Evolutionary conservation across 92 coral and sea anemone species (phyloP), one percentile per base, ranked within the genome.

Genomic region (Epizoanthus rinbou): DNA sequence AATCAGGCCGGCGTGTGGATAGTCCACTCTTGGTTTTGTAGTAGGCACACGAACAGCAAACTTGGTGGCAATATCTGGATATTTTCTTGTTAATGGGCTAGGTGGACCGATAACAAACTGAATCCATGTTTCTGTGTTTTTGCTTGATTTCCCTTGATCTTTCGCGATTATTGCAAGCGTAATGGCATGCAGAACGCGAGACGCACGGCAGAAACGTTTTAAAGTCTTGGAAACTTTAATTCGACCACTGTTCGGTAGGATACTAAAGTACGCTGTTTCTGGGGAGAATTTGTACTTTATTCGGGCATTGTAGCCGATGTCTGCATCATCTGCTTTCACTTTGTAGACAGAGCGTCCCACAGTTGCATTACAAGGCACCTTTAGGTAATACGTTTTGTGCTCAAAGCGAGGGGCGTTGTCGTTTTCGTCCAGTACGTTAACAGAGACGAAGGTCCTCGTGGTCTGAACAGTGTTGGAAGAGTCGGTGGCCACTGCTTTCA

Each of bases 341-440:
- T 91, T 92, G 54, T 94, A 92, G 37, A 97, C 85, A 37, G 89
- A 83, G 70, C 89, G 84, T 66, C 97, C 98, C 57, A 74, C 89
- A 35, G 91, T 90, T 10, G 85, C 90, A 79, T 94, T 94, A 59
- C 99, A 97, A 1, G 99, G 99, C 22, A 97, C 89, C 37, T 57
- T 88, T 21, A 97, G 71, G 81, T 86, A 68, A 63, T 92, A 92
- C 4, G 97, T 88, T 7, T 93, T 74, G 53, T 80, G 90, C 8
- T 87, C 86, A 75, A 97, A 94, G 15, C 73, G 33, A 64, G 97
- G 95, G 3, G 86, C 84, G 64, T 90, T 76, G 67, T 89, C 95
- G 71, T 92, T 94, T 57, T 84, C 84, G 72, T 94, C 95, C 68
- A 87, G 60, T 16, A 97, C 80, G 67, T 91, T 85, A 5, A 97